phyloP scores from a whole-genome alignment of 2,113 vertebrate genomes.

The Xenotilapia longispinis region DNA sequence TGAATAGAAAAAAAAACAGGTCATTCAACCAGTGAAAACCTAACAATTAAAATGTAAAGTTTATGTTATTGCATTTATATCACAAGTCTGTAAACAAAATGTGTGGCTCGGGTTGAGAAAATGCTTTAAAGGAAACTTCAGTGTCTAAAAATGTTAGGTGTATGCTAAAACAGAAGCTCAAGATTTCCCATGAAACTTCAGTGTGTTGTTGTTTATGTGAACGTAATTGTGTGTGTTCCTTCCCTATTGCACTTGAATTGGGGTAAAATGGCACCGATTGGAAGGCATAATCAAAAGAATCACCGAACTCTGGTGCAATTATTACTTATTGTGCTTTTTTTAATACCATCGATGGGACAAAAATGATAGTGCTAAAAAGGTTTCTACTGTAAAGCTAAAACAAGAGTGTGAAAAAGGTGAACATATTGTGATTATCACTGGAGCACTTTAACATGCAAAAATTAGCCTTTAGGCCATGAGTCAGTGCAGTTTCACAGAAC shows the following conservation, averaged over 20 bases:
- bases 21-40: background rate
- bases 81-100: background rate
- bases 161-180: background rate
- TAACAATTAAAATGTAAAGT: background rate
- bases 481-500: background rate
- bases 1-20: constrained; percentile 5
- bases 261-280: background rate
- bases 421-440: background rate
- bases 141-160: background rate
- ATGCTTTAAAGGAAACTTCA: background rate
- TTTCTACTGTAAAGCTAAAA: background rate
- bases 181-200: background rate
- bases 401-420: background rate
- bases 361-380: background rate
- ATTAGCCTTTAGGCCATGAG: background rate
- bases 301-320: background rate
- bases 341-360: background rate
- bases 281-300: background rate
- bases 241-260: background rate
- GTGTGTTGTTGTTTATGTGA: background rate
- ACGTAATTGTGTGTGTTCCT: background rate
- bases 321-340: background rate
- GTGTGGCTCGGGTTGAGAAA: background rate
- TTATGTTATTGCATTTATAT: background rate
- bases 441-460: background rate